Conservation (phyloP, 2,888 invertebrate genomes). For the Alviniconcha strummeri region DNA sequence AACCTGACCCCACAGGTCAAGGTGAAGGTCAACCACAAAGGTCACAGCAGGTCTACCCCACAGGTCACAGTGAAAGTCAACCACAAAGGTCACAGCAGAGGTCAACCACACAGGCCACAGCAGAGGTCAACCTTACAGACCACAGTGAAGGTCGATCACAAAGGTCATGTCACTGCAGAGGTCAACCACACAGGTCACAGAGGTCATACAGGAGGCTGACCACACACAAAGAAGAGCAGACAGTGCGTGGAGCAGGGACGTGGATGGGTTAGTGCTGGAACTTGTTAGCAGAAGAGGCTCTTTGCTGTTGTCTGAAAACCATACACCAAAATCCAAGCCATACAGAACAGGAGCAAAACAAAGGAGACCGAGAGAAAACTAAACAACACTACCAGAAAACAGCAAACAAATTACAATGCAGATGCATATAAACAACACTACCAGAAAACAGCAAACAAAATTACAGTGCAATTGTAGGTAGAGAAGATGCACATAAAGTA, state of each 20-base stretch:
- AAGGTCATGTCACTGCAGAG: not conserved
- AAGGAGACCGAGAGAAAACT: not conserved
- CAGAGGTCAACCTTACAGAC: not conserved
- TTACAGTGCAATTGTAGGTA: not conserved
- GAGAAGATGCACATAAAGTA: no score
- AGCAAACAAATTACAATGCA: not conserved
- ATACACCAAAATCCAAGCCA: slow-evolving; percentile 11
- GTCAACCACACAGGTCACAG: not conserved
- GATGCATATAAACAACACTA: not conserved
- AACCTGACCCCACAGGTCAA: no score
- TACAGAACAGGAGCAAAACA: not conserved
- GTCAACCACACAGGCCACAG: no score
- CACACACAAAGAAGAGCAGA: no score
- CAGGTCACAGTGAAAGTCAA: no score
- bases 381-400: not conserved
- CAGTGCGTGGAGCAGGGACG: not conserved
- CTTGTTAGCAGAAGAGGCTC: slow-evolving; percentile 29
- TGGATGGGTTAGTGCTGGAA: slow-evolving; percentile 25
- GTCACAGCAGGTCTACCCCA: no score
- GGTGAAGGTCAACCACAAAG: no score
- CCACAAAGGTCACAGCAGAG: no score
- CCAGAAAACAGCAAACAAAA: not conserved
- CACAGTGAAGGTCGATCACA: no score
- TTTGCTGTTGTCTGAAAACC: slow-evolving; percentile 32
- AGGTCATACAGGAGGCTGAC: no score